Evolutionary conservation across 2,113 vertebrate genomes (phyloP).

Genomic region (Dipodomys merriami): DNA sequence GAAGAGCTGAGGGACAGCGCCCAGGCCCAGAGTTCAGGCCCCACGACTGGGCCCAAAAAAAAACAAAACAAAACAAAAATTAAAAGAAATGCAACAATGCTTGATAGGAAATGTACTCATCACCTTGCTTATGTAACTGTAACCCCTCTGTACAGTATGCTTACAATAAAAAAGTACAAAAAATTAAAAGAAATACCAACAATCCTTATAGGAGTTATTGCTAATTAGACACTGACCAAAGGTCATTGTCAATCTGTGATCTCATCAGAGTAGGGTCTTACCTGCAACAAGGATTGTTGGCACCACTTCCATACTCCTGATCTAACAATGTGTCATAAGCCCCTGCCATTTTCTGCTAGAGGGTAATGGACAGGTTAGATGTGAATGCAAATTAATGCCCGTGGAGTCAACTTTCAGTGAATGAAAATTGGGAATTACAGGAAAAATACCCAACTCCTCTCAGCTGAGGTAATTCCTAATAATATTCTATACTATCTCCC

Average conservation of each 20-base stretch:
- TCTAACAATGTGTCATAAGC: background rate
- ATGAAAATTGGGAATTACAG: background rate
- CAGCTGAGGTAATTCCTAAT: background rate
- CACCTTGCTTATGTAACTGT: too few species aligned
- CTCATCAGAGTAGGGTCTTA: background rate
- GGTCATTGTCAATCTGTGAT: background rate
- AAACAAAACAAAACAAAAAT: too few species aligned
- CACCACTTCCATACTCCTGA: background rate
- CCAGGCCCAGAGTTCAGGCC: too few species aligned
- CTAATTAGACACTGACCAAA: constrained; percentile 7
- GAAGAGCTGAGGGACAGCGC: too few species aligned
- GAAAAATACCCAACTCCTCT: constrained; percentile 30
- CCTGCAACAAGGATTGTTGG: background rate
- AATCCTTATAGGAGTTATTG: background rate
- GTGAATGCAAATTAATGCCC: background rate
- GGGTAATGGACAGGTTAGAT: background rate
- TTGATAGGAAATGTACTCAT: too few species aligned
- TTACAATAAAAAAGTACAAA: background rate
- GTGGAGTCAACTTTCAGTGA: background rate
- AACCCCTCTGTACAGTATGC: too few species aligned
- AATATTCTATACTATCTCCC: background rate
- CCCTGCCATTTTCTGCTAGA: background rate
- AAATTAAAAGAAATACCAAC: background rate
- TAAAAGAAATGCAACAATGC: too few species aligned
- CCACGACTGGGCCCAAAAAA: too few species aligned